Base-by-base conservation (phyloP, 2,113 vertebrate genomes). In the Cariama cristata region DNA sequence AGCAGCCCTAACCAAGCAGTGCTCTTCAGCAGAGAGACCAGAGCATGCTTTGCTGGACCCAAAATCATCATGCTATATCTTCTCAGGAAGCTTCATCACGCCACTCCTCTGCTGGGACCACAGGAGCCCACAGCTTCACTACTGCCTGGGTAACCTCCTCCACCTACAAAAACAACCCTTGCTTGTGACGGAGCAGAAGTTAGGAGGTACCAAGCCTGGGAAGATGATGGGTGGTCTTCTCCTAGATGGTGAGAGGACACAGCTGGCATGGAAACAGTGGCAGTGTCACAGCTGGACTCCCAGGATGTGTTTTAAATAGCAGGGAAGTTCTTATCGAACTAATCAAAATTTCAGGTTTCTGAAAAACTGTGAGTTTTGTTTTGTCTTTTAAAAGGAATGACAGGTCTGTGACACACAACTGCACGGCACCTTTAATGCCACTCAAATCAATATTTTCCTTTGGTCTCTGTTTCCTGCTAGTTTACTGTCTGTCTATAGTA, bases 111-210 rank as follows among this genome's bases (percentile, higher is more conserved):
- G 12, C 20, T 3, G 52, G 38, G 47, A 52, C n/a, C 1, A 0
- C 38, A 22, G n/a, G 8, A 75, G 33, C 22, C n/a, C 17, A 8
- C 2, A 1, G 32, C 28, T 33, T 9, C 30, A 5, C 18, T 1
- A 15, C 2, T 0, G 2, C 27, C 59, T 1, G 1, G 14, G 62
- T 3, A 66, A 6, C 20, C 55, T 17, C 42, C 49, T 71, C 32
- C 52, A 6, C 13, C n/a, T 4, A 2, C 71, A 11, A 4, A 35
- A 10, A 11, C 17, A n/a, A 9, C 10, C 16, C 19, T 55, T 16
- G 32, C 47, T 12, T 4, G 26, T 5, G 22, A 0, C 0, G 0
- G 16, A 6, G 49, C 47, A 45, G 35, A 5, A 16, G 22, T 2
- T 8, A 18, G 40, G 40, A 42, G 60, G 35, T 13, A 5, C 16